Evolutionary conservation across 2,888 invertebrate species (phyloP).

Genomic region (Andricus quercusramuli): DNA sequence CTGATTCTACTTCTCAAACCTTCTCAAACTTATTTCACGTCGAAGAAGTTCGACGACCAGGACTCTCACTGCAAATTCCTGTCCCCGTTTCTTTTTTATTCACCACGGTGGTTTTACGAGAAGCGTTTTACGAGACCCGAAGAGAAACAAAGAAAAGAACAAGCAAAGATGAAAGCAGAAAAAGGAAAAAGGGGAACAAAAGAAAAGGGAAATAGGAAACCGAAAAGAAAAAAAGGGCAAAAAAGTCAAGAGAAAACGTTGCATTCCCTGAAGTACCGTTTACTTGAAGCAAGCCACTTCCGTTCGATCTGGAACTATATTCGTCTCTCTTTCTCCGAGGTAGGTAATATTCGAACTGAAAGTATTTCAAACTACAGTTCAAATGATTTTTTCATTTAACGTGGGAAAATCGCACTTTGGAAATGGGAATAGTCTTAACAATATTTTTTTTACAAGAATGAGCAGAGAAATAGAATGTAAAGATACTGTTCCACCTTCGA

Average conservation of each 20-base stretch:
- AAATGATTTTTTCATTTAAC: not conserved
- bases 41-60: not conserved
- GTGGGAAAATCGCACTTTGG: no score
- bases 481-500: no score
- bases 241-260: conserved; percentile 27
- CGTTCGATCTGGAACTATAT: conserved; percentile 28
- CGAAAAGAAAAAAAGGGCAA: not conserved
- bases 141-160: not conserved
- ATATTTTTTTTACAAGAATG: no score
- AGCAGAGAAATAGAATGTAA: no score
- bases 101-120: not conserved
- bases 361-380: not conserved
- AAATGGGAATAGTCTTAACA: no score
- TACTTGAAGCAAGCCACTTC: conserved; percentile 8
- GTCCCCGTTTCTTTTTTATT: not conserved
- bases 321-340: not conserved
- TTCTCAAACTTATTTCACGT: not conserved
- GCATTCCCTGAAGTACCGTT: conserved; percentile 17
- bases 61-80: conserved; percentile 16
- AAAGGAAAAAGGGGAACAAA: not conserved
- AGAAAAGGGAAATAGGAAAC: not conserved
- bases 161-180: not conserved
- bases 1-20: conserved; percentile 1
- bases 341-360: not conserved
- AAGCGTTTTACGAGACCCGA: not conserved